Percentiles rank a stretch among this genome's conserved stretches.
These are phyloP conservation scores for Trachymyrmex cornetzi DNA, from an alignment of 1,140 invertebrate species.

Conservation along the genomic window DNA sequence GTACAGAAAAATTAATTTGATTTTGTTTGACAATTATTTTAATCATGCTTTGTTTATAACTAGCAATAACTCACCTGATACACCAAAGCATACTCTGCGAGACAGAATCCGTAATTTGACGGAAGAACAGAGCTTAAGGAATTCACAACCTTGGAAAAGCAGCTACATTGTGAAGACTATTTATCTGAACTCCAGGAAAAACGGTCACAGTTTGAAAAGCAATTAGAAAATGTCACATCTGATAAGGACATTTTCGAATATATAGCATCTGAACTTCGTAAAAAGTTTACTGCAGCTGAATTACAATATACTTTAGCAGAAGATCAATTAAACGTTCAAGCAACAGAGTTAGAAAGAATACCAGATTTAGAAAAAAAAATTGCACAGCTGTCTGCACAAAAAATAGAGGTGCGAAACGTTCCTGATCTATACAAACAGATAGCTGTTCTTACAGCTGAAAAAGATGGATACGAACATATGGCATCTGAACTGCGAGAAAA, in stretches of 20 bases:
- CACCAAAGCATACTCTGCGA: conserved; percentile 50
- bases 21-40: background rate
- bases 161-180: conserved; percentile 45
- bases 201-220: conserved; percentile 8
- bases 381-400: background rate
- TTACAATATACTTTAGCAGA: background rate
- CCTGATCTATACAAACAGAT: conserved; percentile 46
- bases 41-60: background rate
- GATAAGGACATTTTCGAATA: conserved; percentile 63
- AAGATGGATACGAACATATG: conserved; percentile 28
- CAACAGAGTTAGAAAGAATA: conserved; percentile 22
- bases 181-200: background rate
- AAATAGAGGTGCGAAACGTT: conserved; percentile 3
- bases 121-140: conserved; percentile 59
- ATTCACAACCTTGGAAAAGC: conserved; percentile 70
- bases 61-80: conserved; percentile 36
- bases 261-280: conserved; percentile 40
- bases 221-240: conserved; percentile 51
- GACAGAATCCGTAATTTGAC: conserved; percentile 27
- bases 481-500: conserved; percentile 54
- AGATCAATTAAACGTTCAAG: conserved; percentile 43
- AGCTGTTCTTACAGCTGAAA: background rate
- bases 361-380: conserved; percentile 11
- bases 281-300: conserved; percentile 39
- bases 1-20: conserved; percentile 2